phyloP scores from a whole-genome alignment of 1,140 invertebrate species.

The Ceratoteleas bidentatus region DNA sequence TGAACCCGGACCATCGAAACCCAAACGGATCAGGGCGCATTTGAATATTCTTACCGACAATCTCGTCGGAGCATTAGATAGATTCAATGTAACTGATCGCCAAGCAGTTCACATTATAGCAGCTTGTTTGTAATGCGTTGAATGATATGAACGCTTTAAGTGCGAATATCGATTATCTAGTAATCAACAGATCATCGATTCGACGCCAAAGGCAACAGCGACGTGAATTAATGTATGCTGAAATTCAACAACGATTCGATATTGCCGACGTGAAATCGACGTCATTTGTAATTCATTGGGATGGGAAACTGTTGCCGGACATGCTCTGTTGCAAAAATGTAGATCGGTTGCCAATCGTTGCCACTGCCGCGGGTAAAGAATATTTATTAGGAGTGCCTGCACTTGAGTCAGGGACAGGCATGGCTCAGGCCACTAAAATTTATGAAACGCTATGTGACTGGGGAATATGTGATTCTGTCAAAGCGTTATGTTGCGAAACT shows the following conservation, averaged over 20 bases:
- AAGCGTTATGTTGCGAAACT: constrained; percentile 37
- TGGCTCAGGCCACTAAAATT: not conserved
- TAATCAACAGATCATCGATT: constrained; percentile 16
- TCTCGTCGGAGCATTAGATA: constrained; percentile 17
- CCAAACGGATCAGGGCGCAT: constrained; percentile 11
- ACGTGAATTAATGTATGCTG: constrained; percentile 7
- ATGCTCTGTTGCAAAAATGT: constrained; percentile 10
- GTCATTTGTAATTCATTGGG: constrained; percentile 35
- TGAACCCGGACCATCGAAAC: constrained; percentile 8
- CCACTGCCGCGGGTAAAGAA: constrained; percentile 2
- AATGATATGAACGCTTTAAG: constrained; percentile 1
- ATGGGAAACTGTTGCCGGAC: constrained; percentile 31
- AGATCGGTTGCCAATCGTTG: constrained; percentile 35
- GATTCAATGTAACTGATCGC: constrained; percentile 16
- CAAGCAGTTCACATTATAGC: constrained; percentile 9
- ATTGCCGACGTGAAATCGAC: constrained; percentile 3
- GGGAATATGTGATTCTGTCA: constrained; percentile 20
- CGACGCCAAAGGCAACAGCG: constrained; percentile 6
- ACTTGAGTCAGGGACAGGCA: constrained; percentile 4
- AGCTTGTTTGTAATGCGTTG: constrained; percentile 14
- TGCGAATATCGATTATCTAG: constrained; percentile 9
- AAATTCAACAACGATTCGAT: constrained; percentile 11
- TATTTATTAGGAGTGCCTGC: constrained; percentile 6
- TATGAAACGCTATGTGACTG: constrained; percentile 18
- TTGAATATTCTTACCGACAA: constrained; percentile 12